Evolutionary conservation across 1,140 invertebrate species (phyloP).

Genomic region (Neuroterus valhalla): DNA sequence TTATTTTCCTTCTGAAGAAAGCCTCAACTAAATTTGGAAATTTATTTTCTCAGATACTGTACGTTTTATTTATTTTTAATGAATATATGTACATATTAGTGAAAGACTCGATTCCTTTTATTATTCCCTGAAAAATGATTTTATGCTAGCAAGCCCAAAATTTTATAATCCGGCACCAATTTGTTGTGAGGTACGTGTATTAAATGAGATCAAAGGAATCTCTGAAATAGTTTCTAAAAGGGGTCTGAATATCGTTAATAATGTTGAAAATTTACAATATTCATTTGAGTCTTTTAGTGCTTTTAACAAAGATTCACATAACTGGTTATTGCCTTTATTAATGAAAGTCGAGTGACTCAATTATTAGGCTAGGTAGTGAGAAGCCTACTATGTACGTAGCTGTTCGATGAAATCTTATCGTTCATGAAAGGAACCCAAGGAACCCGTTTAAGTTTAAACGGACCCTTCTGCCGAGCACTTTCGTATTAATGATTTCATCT

Average conservation of each 20-base stretch:
- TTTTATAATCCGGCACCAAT: too few species aligned
- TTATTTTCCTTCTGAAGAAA: too few species aligned
- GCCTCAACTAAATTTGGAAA: too few species aligned
- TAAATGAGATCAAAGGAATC: neutral
- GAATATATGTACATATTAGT: too few species aligned
- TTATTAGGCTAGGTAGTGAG: neutral
- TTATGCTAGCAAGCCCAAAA: too few species aligned
- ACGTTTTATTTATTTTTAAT: too few species aligned
- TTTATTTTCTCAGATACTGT: too few species aligned
- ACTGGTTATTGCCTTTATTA: constrained; percentile 25
- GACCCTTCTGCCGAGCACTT: constrained; percentile 32
- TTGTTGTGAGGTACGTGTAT: neutral
- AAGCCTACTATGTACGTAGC: neutral
- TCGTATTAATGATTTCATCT: too few species aligned
- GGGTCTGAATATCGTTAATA: neutral
- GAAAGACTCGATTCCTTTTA: too few species aligned
- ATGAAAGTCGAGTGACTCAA: constrained; percentile 12
- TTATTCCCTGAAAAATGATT: too few species aligned
- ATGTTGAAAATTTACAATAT: neutral
- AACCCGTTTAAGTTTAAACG: too few species aligned
- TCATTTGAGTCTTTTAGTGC: neutral
- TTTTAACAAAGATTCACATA: constrained; percentile 1
- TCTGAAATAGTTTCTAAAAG: neutral
- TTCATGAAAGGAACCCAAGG: constrained; percentile 19
- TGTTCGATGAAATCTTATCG: constrained; percentile 13